Evolutionary conservation across 2,113 vertebrate genomes (phyloP), one percentile per base, ranked within the genome.

Genomic region (Zosterops pallidus): DNA sequence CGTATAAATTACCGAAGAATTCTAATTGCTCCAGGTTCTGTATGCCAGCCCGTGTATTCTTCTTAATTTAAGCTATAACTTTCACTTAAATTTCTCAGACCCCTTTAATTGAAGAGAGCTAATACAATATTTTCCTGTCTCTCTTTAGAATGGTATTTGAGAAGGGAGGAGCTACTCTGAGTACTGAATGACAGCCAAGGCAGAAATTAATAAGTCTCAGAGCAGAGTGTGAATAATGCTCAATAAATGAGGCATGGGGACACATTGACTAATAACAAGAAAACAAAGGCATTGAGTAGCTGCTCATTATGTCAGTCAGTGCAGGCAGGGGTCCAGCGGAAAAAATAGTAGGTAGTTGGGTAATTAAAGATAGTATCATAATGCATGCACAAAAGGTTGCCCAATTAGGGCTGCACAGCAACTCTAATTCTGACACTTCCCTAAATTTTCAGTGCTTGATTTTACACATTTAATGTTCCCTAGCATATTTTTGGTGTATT

Each of bases 371-470:
- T 50, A 39, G 47, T 88, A 78, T 93, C 76, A 68, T 93, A 90
- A 96, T 81, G 93, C 4, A 3, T 89, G 88, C 95, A 78, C 93
- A 89, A 76, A 76, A 71, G 86, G 90, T 94, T 94, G 92, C 80
- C 95, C 90, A 97, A 97, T 96, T 96, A 97, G 80, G 53, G 41
- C 92, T 93, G 92, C 80, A 80, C 55, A 95, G 92, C 79, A 90
- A 31, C 92, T 89, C 94, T 86, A 90, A 90, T 94, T 90, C 92
- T 96, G 94, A 94, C 88, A 93, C 80, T 92, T 95, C 15, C 64
- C 80, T 89, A 94, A 81, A 89, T 96, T 93, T 92, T 88, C 88
- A 90, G 7, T 82, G 92, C 85, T 90, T 92, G 83, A 76, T 90
- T 94, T 93, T 93, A 81, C 69, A 86, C 76, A 90, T 86, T 91